Evolutionary conservation across 2,113 vertebrate genomes (phyloP).

Genomic region (Chloroceryle aenea): DNA sequence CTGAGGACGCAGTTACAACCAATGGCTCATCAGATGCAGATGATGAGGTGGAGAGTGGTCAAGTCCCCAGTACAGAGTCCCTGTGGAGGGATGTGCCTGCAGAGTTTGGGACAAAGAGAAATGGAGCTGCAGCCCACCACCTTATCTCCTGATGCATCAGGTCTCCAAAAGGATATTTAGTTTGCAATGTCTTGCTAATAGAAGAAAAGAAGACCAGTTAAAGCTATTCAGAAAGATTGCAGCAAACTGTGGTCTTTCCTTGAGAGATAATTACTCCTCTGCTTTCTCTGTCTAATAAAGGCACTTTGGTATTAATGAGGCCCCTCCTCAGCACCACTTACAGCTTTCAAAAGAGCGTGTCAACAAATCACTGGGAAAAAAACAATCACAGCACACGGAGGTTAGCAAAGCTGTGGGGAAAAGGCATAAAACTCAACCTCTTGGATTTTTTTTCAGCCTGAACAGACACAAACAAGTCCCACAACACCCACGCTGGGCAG

Average conservation of each 20-base stretch:
- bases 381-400: fast-evolving
- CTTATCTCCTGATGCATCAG: not conserved
- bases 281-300: not conserved
- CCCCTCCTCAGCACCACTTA: not conserved
- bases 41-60: fast-evolving
- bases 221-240: not conserved
- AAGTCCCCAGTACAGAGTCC: fast-evolving
- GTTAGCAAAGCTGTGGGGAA: not conserved
- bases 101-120: not conserved
- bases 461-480: not conserved
- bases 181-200: not conserved
- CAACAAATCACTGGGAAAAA: not conserved
- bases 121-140: not conserved
- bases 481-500: fast-evolving
- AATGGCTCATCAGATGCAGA: not conserved
- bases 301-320: not conserved
- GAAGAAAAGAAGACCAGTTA: not conserved
- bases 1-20: not conserved
- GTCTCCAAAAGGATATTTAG: not conserved
- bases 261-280: not conserved
- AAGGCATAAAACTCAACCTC: not conserved
- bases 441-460: fast-evolving
- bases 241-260: not conserved
- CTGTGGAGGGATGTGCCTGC: not conserved
- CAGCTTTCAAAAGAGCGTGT: not conserved